These are phyloP conservation scores for Spisula subtruncata DNA, from an alignment of 2,888 invertebrate genomes.

Conservation along the genomic window DNA sequence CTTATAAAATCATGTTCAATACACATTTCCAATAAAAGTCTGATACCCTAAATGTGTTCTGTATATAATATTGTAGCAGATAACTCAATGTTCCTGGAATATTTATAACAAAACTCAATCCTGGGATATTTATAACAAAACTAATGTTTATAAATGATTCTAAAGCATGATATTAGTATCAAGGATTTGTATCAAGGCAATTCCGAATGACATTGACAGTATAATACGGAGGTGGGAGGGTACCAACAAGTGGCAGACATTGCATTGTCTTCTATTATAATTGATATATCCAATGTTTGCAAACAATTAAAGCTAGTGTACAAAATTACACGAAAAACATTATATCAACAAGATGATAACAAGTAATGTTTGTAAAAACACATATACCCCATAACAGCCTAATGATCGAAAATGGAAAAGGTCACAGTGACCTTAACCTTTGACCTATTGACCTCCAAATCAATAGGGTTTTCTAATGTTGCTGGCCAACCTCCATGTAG, in stretches of 20 bases:
- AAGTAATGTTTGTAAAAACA: no score
- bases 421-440: no score
- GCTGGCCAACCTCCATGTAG: no score
- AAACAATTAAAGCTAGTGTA: background rate
- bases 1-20: background rate
- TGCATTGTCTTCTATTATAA: background rate
- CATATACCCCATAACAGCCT: no score
- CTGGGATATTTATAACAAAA: conserved; percentile 9
- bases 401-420: no score
- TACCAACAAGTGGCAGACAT: background rate
- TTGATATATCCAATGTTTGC: background rate
- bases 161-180: background rate
- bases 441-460: no score
- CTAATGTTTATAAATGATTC: conserved; percentile 5
- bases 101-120: conserved; percentile 6
- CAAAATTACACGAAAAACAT: no score
- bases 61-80: background rate
- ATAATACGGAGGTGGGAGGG: background rate
- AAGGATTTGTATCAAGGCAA: background rate
- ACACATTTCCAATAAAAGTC: background rate
- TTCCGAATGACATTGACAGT: background rate
- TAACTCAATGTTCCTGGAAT: background rate
- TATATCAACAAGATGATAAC: no score
- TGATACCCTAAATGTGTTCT: conserved; percentile 6
- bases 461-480: no score